Evolutionary conservation across 2,113 vertebrate species (phyloP).

Genomic region (Dasyprocta punctata): DNA sequence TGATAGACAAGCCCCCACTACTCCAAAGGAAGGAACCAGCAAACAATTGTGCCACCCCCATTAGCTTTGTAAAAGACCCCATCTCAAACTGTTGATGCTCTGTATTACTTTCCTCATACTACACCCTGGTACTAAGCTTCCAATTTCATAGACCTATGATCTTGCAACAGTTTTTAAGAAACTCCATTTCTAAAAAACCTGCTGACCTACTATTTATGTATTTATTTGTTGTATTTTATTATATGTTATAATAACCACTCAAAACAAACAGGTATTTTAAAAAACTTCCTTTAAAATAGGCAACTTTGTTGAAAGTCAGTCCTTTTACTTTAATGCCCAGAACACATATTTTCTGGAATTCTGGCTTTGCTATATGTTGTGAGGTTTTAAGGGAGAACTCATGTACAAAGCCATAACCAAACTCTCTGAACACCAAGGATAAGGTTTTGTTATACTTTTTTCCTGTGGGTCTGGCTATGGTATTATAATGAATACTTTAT

Average conservation of each 20-base stretch:
- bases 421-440: constrained; percentile 27
- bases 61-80: not conserved
- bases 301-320: constrained; percentile 9
- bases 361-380: not conserved
- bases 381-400: not conserved
- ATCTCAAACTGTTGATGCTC: not conserved
- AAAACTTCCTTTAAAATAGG: not conserved
- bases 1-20: not conserved
- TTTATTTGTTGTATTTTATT: not conserved
- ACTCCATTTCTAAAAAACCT: not conserved
- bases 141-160: not conserved
- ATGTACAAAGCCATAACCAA: constrained; percentile 62
- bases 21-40: not conserved
- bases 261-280: not conserved
- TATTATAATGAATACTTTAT: constrained; percentile 66
- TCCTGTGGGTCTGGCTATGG: constrained; percentile 41
- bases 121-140: not conserved
- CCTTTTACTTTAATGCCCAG: not conserved
- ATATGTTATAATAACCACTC: not conserved
- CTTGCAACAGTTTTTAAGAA: not conserved
- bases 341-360: not conserved
- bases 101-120: not conserved
- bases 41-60: not conserved
- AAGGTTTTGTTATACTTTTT: constrained; percentile 37
- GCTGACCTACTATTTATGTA: not conserved